Base-by-base conservation (phyloP, 2,113 vertebrate genomes). In the Serilophus lunatus region DNA sequence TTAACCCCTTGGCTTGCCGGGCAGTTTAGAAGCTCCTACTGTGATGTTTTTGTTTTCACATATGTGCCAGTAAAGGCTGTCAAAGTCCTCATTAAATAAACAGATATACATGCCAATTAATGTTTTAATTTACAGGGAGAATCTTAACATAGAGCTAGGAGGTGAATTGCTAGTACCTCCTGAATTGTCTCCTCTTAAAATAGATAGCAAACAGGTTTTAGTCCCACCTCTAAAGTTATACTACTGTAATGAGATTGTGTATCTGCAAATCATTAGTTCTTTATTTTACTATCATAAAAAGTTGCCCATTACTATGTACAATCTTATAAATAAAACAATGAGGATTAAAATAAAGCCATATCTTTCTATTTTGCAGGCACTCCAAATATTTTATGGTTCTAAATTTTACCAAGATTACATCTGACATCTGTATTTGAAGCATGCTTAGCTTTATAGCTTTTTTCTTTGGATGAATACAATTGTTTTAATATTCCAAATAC, bases 31-130 rank as follows among this genome's bases (percentile, higher is more conserved):
- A 96, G 76, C 83, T 88, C 96, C 91, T 97, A 97, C 95, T 97
- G 98, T 95, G 97, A 96, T 96, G 96, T 97, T 97, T 97, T 97
- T 97, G 94, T 97, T 98, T 96, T 96, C 94, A 97, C 93, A 97
- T 96, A 96, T 91, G 96, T 19, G 91, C 86, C 91, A 96, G 97
- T 92, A 97, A 98, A 97, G 98, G 96, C 96, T 96, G 96, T 96
- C 95, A 93, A 24, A 93, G 93, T 95, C 97, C 95, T 97, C 97
- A 97, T 97, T 97, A 98, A 97, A 97, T 94, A 98, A 97, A 96
- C 95, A 97, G 93, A 92, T 97, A 97, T 85, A 94, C 96, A 97
- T 85, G 96, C 94, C 97, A 98, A 97, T 98, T 97, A 97, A 98
- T 98, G 97, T 97, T 98, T 98, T 97, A 97, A 98, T 98, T 97